Conservation (phyloP, 35 echinoderm and acorn worm species). For the Heliocidaris erythrogramma region DNA sequence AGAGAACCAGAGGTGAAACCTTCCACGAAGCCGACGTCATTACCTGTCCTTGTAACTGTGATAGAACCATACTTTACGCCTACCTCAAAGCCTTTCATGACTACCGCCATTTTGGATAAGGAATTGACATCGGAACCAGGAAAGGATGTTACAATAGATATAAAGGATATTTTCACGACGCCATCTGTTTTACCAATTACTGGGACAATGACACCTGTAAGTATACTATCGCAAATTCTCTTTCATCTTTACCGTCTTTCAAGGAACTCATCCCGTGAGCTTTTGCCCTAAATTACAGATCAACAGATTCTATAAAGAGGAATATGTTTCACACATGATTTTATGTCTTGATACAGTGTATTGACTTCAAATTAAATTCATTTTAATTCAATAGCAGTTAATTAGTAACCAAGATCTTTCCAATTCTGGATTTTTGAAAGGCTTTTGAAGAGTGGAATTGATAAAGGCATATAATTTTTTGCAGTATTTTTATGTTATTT, state of each 20-base stretch:
- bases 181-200: neutral
- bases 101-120: conserved; percentile 1
- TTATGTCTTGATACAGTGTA: too few relatives aligned
- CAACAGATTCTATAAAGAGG: too few relatives aligned
- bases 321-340: too few relatives aligned
- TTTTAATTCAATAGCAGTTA: too few relatives aligned
- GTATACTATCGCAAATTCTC: neutral
- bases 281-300: too few relatives aligned
- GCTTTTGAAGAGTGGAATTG: too few relatives aligned
- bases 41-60: neutral
- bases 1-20: neutral
- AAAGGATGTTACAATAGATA: conserved; percentile 28
- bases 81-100: conserved; percentile 24
- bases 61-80: neutral
- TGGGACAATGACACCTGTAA: conserved; percentile 12
- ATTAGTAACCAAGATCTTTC: too few relatives aligned
- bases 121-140: neutral
- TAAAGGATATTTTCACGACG: neutral
- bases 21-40: neutral
- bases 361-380: too few relatives aligned
- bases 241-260: neutral
- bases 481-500: too few relatives aligned
- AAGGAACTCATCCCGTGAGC: neutral
- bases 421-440: too few relatives aligned
- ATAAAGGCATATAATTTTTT: too few relatives aligned